A percentile compares a stretch with the other conserved stretches of the same genome.
Evolutionary conservation across 2,113 vertebrate species (phyloP).

Genomic region (Delphinus delphis): DNA sequence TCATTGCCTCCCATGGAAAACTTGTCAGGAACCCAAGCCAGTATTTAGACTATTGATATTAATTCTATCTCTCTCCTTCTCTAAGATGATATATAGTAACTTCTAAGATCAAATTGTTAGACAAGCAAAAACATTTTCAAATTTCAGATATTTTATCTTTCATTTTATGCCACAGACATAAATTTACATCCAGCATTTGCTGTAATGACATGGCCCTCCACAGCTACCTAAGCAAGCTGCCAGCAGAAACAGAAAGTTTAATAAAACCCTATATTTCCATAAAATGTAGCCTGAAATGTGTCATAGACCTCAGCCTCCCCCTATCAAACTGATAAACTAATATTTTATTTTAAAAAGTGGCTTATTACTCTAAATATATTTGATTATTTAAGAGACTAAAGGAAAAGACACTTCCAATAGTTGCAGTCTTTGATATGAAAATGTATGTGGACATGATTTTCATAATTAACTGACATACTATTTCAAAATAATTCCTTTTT

Average conservation of each 20-base stretch:
- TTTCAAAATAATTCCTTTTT: constrained; percentile 1
- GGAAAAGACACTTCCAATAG: not conserved
- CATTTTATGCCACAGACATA: constrained; percentile 75
- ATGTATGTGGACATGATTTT: not conserved
- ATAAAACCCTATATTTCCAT: constrained; percentile 48
- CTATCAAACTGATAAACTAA: constrained; percentile 17
- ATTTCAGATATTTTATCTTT: constrained; percentile 70
- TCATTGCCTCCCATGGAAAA: constrained; percentile 72
- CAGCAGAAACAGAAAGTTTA: constrained; percentile 66
- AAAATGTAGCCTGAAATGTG: constrained; percentile 31
- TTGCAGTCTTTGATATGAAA: not conserved
- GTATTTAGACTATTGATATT: constrained; percentile 68
- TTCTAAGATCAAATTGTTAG: constrained; percentile 68
- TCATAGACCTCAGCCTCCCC: not conserved
- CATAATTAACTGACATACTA: not conserved
- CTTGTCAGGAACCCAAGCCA: constrained; percentile 60
- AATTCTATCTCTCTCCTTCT: constrained; percentile 27
- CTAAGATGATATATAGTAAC: constrained; percentile 54
- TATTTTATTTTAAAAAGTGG: constrained; percentile 2
- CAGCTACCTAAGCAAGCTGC: constrained; percentile 44
- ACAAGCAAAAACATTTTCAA: constrained; percentile 71
- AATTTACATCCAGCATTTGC: constrained; percentile 65
- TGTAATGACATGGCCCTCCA: constrained; percentile 50
- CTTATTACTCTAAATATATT: not conserved
- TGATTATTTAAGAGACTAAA: constrained; percentile 12